Evolutionary conservation across 2,797 vertebrate genomes (phyloP).

Genomic region (Tolypeutes matacus): DNA sequence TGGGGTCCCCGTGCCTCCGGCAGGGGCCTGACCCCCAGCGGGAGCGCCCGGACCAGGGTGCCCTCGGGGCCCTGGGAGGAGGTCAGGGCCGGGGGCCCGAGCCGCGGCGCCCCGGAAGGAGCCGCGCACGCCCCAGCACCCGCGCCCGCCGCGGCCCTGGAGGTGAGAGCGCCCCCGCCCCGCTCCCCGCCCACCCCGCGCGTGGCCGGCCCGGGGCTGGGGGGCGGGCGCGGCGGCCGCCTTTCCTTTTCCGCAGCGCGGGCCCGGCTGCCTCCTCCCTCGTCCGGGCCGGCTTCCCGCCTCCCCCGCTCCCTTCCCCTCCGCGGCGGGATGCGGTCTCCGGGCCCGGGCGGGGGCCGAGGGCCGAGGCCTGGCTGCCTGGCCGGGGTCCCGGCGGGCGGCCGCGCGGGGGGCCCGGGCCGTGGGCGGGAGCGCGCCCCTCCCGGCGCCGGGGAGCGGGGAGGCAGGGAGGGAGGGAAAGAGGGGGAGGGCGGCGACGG

Average conservation of each 20-base stretch:
- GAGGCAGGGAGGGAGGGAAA: neutral
- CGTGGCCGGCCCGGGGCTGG: neutral
- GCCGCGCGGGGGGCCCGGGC: neutral
- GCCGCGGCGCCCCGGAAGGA: constrained; percentile 50
- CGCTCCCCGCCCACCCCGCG: constrained; percentile 10
- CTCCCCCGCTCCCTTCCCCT: neutral
- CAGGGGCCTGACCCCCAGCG: neutral
- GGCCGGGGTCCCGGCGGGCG: neutral
- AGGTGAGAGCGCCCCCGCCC: constrained; percentile 77
- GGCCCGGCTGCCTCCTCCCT: neutral
- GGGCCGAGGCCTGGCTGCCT: constrained; percentile 38
- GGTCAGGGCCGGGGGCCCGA: neutral
- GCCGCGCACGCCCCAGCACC: constrained; percentile 47
- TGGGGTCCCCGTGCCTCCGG: neutral
- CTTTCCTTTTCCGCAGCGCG: constrained; percentile 43
- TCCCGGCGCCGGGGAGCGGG: constrained; percentile 48
- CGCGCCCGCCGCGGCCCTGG: constrained; percentile 24
- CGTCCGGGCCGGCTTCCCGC: neutral
- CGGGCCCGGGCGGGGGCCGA: constrained; percentile 31
- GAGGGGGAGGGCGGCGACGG: neutral
- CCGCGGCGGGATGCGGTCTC: constrained; percentile 57
- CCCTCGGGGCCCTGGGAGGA: neutral
- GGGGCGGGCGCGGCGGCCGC: neutral
- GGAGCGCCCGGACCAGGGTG: neutral
- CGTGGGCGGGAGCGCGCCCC: constrained; percentile 12